Evolutionary conservation across 2,797 vertebrate species (phyloP).

Genomic region (Adrianichthys oophorus): DNA sequence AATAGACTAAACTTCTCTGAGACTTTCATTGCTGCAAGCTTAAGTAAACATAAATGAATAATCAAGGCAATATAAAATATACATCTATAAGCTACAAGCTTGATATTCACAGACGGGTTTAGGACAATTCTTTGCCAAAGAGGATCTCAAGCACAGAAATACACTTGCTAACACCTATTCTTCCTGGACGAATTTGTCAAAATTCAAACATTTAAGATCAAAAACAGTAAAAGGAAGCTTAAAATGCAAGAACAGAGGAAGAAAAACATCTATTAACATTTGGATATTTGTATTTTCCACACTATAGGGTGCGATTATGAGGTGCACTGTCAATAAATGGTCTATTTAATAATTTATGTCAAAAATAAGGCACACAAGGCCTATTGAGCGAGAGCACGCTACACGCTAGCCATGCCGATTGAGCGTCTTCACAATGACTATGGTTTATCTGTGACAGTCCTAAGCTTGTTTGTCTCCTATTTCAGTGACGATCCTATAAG

Average conservation of each 20-base stretch:
- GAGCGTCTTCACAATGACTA: no score
- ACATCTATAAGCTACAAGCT: slow-evolving; percentile 27
- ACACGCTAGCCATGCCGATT: no score
- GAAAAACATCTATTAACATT: slow-evolving; percentile 52
- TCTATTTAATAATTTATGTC: no score
- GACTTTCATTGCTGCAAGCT: slow-evolving; percentile 31
- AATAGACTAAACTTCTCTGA: slow-evolving; percentile 26
- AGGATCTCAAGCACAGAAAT: slow-evolving; percentile 10
- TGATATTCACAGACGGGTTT: slow-evolving; percentile 25
- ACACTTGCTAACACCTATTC: not conserved
- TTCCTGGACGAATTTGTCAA: slow-evolving; percentile 11
- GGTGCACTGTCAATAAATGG: no score
- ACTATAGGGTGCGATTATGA: no score
- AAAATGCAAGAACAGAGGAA: slow-evolving; percentile 37
- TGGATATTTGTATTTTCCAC: slow-evolving; percentile 24
- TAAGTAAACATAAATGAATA: slow-evolving; percentile 58
- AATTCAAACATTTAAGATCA: not conserved
- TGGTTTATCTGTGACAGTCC: no score
- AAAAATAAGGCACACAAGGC: no score
- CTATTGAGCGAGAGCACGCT: no score
- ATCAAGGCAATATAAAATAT: slow-evolving; percentile 46
- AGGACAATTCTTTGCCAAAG: slow-evolving; percentile 5
- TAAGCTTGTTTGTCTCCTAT: no score
- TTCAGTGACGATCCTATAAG: no score
- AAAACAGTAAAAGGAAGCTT: slow-evolving; percentile 20